Percentiles rank a stretch among this genome's conserved stretches.
phyloP scores from a whole-genome alignment of 2,888 invertebrate species.

The Euzetes globulus region DNA sequence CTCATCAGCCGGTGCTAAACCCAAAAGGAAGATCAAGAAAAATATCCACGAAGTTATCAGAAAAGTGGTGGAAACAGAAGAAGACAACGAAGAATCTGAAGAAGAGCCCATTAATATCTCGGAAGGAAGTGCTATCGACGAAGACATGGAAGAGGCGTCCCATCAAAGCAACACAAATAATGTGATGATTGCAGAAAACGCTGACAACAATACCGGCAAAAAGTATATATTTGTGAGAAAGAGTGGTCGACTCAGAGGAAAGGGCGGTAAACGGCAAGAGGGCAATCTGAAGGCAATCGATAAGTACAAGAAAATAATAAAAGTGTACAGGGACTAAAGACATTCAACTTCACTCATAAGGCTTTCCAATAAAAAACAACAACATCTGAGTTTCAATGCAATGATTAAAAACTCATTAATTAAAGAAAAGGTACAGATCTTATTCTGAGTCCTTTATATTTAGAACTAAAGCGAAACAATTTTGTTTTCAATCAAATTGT shows the following conservation, averaged over 20 bases:
- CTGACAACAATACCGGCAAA: background rate
- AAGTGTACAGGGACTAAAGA: background rate
- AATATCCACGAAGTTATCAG: background rate
- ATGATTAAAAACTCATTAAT: no score
- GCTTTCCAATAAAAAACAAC: no score
- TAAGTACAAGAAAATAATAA: slow-evolving; percentile 16
- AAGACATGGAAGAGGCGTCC: background rate
- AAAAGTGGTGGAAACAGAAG: slow-evolving; percentile 5
- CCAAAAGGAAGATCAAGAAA: background rate
- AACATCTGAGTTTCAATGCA: no score
- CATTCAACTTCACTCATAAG: no score
- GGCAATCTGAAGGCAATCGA: background rate
- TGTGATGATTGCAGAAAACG: background rate
- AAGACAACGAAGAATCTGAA: background rate
- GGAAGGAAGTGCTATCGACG: background rate
- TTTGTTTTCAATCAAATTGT: no score
- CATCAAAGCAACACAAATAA: background rate
- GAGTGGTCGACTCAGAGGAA: background rate
- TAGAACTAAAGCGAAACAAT: no score
- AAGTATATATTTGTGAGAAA: background rate
- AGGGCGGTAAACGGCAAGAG: background rate
- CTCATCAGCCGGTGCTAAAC: background rate
- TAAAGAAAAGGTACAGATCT: no score
- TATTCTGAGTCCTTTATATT: no score
- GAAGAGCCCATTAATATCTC: background rate